A percentile compares a stretch with the other conserved stretches of the same genome.
phyloP scores from a whole-genome alignment of 2,888 invertebrate species.

The Diarsia mendica region DNA sequence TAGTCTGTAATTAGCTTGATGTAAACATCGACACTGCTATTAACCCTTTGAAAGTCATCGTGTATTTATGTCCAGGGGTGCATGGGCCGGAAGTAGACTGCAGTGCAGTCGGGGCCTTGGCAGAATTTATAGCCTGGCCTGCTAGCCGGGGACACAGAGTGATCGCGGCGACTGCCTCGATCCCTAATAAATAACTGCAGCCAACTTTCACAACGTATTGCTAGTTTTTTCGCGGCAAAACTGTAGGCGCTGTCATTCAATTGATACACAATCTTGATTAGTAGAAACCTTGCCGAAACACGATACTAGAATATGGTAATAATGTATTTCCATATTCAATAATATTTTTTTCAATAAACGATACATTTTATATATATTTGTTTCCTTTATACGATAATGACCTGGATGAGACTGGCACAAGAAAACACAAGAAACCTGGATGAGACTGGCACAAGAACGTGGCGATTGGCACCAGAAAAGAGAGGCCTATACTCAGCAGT shows the following conservation, averaged over 20 bases:
- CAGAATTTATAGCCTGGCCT: slow-evolving; percentile 80
- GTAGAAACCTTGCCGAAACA: slow-evolving; percentile 34
- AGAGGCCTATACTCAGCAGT: too few relatives aligned
- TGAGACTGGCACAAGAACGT: too few relatives aligned
- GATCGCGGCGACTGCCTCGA: slow-evolving; percentile 81
- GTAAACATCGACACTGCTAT: slow-evolving; percentile 53
- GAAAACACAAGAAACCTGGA: too few relatives aligned
- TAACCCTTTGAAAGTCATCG: slow-evolving; percentile 72
- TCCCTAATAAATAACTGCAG: slow-evolving; percentile 85
- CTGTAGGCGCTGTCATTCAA: slow-evolving; percentile 64
- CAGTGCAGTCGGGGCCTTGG: slow-evolving; percentile 78
- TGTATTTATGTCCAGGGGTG: slow-evolving; percentile 78
- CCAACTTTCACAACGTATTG: slow-evolving; percentile 70
- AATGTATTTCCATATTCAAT: slow-evolving; percentile 47
- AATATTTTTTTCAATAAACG: slow-evolving; percentile 38
- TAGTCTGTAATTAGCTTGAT: slow-evolving; percentile 36
- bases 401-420: too few relatives aligned
- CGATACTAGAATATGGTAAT: slow-evolving; percentile 28
- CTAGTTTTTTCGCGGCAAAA: slow-evolving; percentile 69
- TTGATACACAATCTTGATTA: slow-evolving; percentile 59
- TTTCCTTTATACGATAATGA: slow-evolving; percentile 48
- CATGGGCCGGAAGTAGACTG: slow-evolving; percentile 78
- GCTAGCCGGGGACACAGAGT: slow-evolving; percentile 75
- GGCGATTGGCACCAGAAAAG: too few relatives aligned
- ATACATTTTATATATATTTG: slow-evolving; percentile 43